phyloP scores from a whole-genome alignment of 2,888 invertebrate species.

The Syrphus vitripennis region DNA sequence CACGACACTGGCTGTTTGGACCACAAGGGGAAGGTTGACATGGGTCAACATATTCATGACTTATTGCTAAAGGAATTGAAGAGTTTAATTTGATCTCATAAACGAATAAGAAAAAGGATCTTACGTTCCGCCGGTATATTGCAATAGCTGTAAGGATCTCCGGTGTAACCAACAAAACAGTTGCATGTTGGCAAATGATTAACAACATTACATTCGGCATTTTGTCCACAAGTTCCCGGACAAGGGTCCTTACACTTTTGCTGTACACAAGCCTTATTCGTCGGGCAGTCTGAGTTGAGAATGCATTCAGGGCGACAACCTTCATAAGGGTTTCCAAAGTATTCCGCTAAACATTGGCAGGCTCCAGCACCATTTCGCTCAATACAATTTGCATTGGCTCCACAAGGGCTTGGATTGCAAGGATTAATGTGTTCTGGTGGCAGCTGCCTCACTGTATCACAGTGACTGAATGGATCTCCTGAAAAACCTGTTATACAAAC shows the following conservation, averaged over 20 bases:
- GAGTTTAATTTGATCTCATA: neutral
- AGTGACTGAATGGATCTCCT: slow-evolving; percentile 88
- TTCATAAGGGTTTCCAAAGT: slow-evolving; percentile 90
- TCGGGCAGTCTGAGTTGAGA: slow-evolving; percentile 87
- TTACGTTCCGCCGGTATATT: slow-evolving; percentile 80
- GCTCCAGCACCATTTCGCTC: slow-evolving; percentile 87
- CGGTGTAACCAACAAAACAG: slow-evolving; percentile 85
- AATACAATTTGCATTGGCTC: slow-evolving; percentile 86
- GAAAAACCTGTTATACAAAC: slow-evolving; percentile 85
- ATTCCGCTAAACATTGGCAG: slow-evolving; percentile 86
- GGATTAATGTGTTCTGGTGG: slow-evolving; percentile 83
- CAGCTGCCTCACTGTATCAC: slow-evolving; percentile 81
- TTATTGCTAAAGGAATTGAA: slow-evolving; percentile 82
- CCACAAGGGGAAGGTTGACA: slow-evolving; percentile 86
- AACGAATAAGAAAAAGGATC: slow-evolving; percentile 51
- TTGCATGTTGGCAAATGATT: slow-evolving; percentile 88
- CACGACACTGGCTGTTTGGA: slow-evolving; percentile 88
- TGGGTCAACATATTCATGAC: slow-evolving; percentile 81
- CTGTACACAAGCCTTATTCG: slow-evolving; percentile 87
- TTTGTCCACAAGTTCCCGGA: slow-evolving; percentile 88
- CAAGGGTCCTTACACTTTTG: slow-evolving; percentile 90
- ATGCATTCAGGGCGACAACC: slow-evolving; percentile 90
- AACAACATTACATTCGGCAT: slow-evolving; percentile 87
- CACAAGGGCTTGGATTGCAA: slow-evolving; percentile 88
- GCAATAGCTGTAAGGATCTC: slow-evolving; percentile 84